A percentile compares a stretch with the other conserved stretches of the same genome.
These are phyloP conservation scores for Leptopilina drosophilae DNA, from an alignment of 2,888 invertebrate genomes.

Conservation along the genomic window DNA sequence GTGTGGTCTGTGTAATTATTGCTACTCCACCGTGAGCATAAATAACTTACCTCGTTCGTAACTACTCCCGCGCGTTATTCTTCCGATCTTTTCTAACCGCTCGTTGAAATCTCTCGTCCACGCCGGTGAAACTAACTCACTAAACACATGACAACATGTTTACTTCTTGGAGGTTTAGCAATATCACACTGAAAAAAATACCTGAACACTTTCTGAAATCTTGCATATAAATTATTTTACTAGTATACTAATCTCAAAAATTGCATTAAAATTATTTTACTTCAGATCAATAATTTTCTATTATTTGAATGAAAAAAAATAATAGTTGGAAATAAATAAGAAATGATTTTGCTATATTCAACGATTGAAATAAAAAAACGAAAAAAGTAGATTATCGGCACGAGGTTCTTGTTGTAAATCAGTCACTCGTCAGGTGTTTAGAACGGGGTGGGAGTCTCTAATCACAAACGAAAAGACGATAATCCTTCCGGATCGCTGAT, in stretches of 20 bases:
- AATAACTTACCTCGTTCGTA: conserved; percentile 63
- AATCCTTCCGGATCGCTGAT: conserved; percentile 64
- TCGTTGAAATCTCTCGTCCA: conserved; percentile 68
- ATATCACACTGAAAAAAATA: conserved; percentile 7
- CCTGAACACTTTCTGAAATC: neutral
- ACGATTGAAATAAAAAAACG: neutral
- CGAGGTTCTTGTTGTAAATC: conserved; percentile 45
- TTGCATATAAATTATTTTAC: no score
- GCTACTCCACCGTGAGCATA: conserved; percentile 50
- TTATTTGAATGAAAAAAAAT: no score
- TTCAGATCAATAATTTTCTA: no score
- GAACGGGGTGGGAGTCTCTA: conserved; percentile 46
- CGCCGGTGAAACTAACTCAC: conserved; percentile 60
- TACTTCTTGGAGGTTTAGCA: neutral
- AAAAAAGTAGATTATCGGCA: conserved; percentile 29
- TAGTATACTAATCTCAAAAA: no score
- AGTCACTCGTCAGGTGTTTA: conserved; percentile 19
- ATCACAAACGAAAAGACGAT: conserved; percentile 58
- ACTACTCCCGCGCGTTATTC: conserved; percentile 60
- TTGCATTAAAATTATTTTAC: no score
- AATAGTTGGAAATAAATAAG: no score
- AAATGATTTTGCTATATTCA: no score
- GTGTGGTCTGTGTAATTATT: conserved; percentile 45
- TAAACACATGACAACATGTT: conserved; percentile 56
- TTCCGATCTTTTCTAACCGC: conserved; percentile 60